These are phyloP conservation scores for Manis javanica DNA, from an alignment of 2,797 vertebrate species.

Conservation along the genomic window DNA sequence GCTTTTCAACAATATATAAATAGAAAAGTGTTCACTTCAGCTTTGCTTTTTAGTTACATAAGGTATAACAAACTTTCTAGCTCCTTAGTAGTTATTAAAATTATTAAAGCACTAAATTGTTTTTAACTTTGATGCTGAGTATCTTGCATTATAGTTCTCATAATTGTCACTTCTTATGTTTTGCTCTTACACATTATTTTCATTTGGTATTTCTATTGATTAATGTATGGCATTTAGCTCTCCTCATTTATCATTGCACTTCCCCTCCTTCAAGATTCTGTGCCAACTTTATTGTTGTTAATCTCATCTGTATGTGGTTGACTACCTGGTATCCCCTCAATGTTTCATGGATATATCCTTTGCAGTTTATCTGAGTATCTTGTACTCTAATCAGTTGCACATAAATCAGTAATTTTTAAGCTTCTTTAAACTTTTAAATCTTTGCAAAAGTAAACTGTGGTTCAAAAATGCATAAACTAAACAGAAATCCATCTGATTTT, in stretches of 20 bases:
- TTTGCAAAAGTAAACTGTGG: neutral
- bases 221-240: neutral
- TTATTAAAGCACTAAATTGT: neutral
- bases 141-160: neutral
- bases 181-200: neutral
- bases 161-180: neutral
- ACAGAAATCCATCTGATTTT: neutral
- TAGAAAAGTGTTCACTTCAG: neutral
- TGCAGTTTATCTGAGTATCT: neutral
- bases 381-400: neutral
- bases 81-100: neutral
- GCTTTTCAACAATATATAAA: neutral
- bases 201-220: neutral
- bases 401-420: neutral
- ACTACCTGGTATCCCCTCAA: neutral
- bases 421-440: neutral
- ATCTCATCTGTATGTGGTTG: neutral
- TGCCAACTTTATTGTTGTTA: neutral
- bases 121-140: neutral
- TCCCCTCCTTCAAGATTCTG: neutral
- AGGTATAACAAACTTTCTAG: neutral
- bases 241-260: neutral
- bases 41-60: neutral
- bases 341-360: neutral
- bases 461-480: constrained; percentile 16